Base-by-base conservation (phyloP, 2,797 vertebrate genomes). In the Naso thynnoides region DNA sequence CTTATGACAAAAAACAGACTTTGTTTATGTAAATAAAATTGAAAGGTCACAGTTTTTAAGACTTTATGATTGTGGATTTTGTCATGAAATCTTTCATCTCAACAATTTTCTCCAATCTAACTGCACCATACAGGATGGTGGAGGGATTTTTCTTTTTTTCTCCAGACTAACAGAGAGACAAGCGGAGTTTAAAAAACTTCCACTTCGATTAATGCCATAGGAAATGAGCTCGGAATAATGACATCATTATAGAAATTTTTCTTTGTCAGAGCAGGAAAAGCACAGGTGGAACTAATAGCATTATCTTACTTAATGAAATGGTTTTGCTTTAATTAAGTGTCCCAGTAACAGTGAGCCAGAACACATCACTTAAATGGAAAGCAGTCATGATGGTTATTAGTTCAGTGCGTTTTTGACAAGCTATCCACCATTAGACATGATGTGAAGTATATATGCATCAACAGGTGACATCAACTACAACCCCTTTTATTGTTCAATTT, bases 61-160 rank as follows among this genome's bases (percentile, higher is more conserved):
- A 36, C 33, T 36, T 36, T 10, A n/a, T n/a, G n/a, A n/a, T n/a
- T 36, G 11, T 70, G 27, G 21, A 6, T 65, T 47, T 69, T 27
- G 24, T 27, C 9, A 29, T 47, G 2, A 36, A 27, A 69, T 36
- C 7, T 5, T 4, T 11, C 14, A 2, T 45, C 14, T 31, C 19
- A 19, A 38, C 29, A 14, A 16, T 19, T n/a, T 11, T 10, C 39
- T 54, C 16, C 39, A 10, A 23, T 5, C 44, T 18, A 73, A 61
- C 16, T 42, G 31, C 45, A 49, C 52, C 45, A 29, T n/a, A 41
- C 19, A 44, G 23, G 21, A n/a, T 19, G n/a, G 4, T 6, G 6
- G 4, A 0, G 14, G 6, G 27, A 60, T 23, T n/a, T n/a, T n/a
- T n/a, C 56, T 29, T 13, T 5, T 3, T 29, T 19, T 33, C 33